Percentiles rank a stretch among this genome's conserved stretches.
phyloP scores from a whole-genome alignment of 2,888 invertebrate species.

The Cephus spinipes region DNA sequence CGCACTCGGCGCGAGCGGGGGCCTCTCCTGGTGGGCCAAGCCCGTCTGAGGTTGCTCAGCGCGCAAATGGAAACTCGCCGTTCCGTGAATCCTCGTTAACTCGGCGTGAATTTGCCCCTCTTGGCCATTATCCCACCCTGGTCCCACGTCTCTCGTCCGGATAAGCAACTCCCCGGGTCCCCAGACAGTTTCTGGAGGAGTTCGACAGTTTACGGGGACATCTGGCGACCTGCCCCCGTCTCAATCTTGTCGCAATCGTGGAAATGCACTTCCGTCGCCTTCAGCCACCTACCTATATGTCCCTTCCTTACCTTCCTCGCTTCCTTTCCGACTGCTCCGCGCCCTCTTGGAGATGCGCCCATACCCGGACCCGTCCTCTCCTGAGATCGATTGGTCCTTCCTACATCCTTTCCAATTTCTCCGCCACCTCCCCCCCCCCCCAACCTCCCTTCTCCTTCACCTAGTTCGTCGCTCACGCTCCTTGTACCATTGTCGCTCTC shows the following conservation, averaged over 20 bases:
- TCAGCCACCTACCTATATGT: not conserved
- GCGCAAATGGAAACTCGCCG: conserved; percentile 21
- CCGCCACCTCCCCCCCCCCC: too few relatives aligned
- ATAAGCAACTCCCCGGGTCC: conserved; percentile 1
- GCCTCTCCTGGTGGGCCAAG: not conserved
- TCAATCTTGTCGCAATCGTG: conserved; percentile 5
- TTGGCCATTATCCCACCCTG: not conserved
- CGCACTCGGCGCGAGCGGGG: not conserved
- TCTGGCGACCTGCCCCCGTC: conserved; percentile 8
- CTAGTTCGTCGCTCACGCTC: not conserved
- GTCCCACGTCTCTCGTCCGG: not conserved
- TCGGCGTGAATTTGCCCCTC: not conserved
- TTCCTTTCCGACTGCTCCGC: not conserved
- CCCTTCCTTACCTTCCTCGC: not conserved
- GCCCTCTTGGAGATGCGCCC: not conserved
- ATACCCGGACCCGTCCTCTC: not conserved
- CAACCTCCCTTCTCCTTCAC: too few relatives aligned
- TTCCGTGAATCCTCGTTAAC: conserved; percentile 35
- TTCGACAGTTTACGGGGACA: conserved; percentile 8
- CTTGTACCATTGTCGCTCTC: not conserved
- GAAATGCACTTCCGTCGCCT: conserved; percentile 7
- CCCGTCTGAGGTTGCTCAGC: not conserved
- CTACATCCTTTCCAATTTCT: not conserved
- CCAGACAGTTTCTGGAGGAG: conserved; percentile 1
- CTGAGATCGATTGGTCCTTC: not conserved